Conservation (phyloP, 2,888 invertebrate species). For the Pristionchus mayeri region DNA sequence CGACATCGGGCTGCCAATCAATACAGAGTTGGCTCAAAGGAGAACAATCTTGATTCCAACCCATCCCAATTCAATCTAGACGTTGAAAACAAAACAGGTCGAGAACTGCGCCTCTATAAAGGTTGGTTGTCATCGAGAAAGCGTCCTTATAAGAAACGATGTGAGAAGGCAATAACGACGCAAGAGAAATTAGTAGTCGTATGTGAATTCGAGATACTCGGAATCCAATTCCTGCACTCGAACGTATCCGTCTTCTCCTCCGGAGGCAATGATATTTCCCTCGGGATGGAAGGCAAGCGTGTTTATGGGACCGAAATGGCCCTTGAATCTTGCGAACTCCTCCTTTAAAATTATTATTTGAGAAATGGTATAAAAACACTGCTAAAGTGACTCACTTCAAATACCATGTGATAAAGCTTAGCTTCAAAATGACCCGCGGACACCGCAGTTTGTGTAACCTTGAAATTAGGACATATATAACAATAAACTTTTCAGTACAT, state of each 20-base stretch:
- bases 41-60: too few relatives aligned
- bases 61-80: too few relatives aligned
- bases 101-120: too few relatives aligned
- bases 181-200: constrained; percentile 82
- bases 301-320: constrained; percentile 99
- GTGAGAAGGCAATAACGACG: background rate
- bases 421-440: constrained; percentile 97
- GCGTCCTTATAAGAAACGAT: background rate
- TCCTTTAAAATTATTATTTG: too few relatives aligned
- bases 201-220: constrained; percentile 94
- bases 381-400: constrained; percentile 81
- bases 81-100: too few relatives aligned
- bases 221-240: constrained; percentile 95
- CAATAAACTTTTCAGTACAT: background rate
- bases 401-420: constrained; percentile 92
- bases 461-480: background rate
- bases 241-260: constrained; percentile 98
- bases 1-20: background rate
- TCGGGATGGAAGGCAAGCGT: constrained; percentile 97
- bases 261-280: constrained; percentile 93
- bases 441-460: constrained; percentile 88
- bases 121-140: too few relatives aligned
- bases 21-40: background rate
- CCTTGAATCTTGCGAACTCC: constrained; percentile 96
- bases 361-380: background rate